These are phyloP conservation scores for Hypanus sabinus DNA, from an alignment of 2,113 vertebrate species.

Conservation along the genomic window DNA sequence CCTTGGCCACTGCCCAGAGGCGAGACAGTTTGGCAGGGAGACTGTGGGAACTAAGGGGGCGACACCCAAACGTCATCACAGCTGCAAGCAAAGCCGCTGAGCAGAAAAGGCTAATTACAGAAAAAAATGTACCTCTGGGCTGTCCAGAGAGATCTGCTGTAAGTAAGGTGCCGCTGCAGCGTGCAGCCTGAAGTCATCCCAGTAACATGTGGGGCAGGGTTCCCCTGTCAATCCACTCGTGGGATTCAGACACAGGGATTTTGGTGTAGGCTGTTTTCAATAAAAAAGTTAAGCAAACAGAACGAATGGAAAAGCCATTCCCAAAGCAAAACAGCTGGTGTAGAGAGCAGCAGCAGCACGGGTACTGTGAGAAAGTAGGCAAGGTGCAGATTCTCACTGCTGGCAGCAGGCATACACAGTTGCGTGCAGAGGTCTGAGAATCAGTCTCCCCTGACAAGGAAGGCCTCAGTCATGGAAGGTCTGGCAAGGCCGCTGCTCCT, in stretches of 20 bases:
- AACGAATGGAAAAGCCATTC: slow-evolving; percentile 16
- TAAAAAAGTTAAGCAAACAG: background rate
- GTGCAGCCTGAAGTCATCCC: background rate
- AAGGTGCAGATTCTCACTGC: background rate
- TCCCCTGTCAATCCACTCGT: background rate
- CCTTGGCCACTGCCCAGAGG: slow-evolving; percentile 67
- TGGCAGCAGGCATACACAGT: background rate
- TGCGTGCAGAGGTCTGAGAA: background rate
- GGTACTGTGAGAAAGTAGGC: background rate
- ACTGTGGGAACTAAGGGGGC: slow-evolving; percentile 87
- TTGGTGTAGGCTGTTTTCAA: background rate
- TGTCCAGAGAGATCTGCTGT: slow-evolving; percentile 60
- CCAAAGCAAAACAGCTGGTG: background rate
- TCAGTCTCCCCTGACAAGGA: background rate
- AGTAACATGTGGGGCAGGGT: background rate
- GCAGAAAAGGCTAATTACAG: slow-evolving; percentile 81
- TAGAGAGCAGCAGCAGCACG: background rate
- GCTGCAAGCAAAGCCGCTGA: slow-evolving; percentile 83
- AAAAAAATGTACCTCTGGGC: slow-evolving; percentile 78
- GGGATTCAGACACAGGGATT: background rate
- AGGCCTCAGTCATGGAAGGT: background rate
- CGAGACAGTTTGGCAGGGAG: slow-evolving; percentile 62
- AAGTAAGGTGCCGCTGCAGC: slow-evolving; percentile 46
- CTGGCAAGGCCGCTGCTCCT: background rate
- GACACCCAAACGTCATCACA: slow-evolving; percentile 83